These are phyloP conservation scores for Rhombomys opimus DNA, from an alignment of 2,113 vertebrate genomes.

Conservation along the genomic window DNA sequence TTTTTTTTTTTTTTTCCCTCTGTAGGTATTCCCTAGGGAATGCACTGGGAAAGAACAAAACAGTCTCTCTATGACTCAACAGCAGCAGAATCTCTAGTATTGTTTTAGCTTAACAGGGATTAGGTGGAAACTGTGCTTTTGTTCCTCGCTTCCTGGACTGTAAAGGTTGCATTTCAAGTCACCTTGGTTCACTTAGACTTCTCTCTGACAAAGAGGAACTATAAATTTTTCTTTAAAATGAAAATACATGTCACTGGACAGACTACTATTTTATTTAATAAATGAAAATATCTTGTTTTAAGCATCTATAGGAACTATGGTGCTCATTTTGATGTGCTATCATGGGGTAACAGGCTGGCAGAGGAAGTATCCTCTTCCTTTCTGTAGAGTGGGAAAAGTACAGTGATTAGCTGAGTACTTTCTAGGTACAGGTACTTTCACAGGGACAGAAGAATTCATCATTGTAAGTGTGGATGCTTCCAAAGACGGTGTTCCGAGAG, in stretches of 20 bases:
- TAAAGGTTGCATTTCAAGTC: constrained; percentile 47
- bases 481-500: constrained; percentile 6
- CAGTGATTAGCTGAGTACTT: not conserved
- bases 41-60: constrained; percentile 76
- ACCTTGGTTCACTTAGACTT: constrained; percentile 40
- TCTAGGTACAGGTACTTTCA: not conserved
- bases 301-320: not conserved
- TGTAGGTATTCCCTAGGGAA: constrained; percentile 83
- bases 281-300: constrained; percentile 25
- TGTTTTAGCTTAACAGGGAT: constrained; percentile 78
- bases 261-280: constrained; percentile 3
- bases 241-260: not conserved
- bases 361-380: not conserved
- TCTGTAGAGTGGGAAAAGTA: not conserved
- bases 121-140: constrained; percentile 49
- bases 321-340: not conserved
- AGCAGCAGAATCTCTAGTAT: constrained; percentile 80
- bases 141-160: constrained; percentile 73
- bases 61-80: constrained; percentile 48
- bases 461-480: not conserved
- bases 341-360: not conserved
- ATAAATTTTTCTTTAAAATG: constrained; percentile 42
- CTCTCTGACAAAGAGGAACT: constrained; percentile 62
- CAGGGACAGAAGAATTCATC: not conserved
- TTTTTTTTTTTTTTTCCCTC: not conserved